Base-by-base conservation (phyloP, 2,113 vertebrate genomes). In the Donacobius atricapilla region DNA sequence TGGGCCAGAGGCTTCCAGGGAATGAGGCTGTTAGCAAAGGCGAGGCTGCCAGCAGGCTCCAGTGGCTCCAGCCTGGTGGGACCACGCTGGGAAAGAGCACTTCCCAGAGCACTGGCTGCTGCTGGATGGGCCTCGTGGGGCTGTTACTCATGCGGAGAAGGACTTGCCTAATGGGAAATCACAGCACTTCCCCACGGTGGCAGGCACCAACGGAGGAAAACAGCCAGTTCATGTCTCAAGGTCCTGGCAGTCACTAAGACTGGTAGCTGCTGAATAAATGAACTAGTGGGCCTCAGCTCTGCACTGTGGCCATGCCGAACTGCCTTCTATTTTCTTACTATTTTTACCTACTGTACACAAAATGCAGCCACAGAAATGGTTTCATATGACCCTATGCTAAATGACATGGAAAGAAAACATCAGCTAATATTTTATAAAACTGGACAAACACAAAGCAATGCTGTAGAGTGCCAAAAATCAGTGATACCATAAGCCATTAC, bases 261-360 rank as follows among this genome's bases (percentile, higher is more conserved):
- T 22, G 37, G 27, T 1, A 1, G 17, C 47, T 79, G 53, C 14
- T 9, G 5, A 18, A 47, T 30, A 28, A 42, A 64, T 14, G 16
- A 80, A 80, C 8, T 5, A 5, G 15, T 60, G 76, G 63, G n/a
- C 40, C 4, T 4, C 3, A 8, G 15, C 33, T n/a, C 33, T 45
- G 48, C 0, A 0, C 45, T 53, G 8, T 21, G 39, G 22, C 57
- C 19, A 22, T 1, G 3, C 14, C 35, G 13, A 78, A 57, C 6
- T 23, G 28, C 18, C 31, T 57, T 42, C 51, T 33, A 57, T 93
- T 83, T 95, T 70, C 54, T 70, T 77, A 48, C 2, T 4, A 16
- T 77, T 84, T 77, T 50, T 79, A 45, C 9, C 27, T 19, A 18
- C 33, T 56, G 6, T 45, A 77, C 23, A 63, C 27, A 39, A 84